Evolutionary conservation across 1,140 invertebrate species (phyloP).

Genomic region (Pachypeltis micranthus): DNA sequence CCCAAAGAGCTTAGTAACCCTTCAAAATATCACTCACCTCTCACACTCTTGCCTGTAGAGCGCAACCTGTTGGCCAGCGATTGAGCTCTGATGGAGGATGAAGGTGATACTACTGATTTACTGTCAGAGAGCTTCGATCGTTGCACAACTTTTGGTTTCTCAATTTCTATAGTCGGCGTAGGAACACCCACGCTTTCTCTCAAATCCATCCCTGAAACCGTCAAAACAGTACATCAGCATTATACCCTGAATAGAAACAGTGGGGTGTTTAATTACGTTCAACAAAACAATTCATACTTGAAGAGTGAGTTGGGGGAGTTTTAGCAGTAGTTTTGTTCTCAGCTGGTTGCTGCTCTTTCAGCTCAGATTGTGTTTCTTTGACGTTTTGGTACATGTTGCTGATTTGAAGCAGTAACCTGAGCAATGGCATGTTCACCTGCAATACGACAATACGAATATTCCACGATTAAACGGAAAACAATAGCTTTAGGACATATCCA

Average conservation of each 20-base stretch:
- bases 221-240: no score
- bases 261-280: neutral
- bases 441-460: no score
- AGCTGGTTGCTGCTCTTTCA: conserved; percentile 54
- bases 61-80: conserved; percentile 75
- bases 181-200: conserved; percentile 16
- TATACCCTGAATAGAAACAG: no score
- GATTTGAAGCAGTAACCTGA: conserved; percentile 88
- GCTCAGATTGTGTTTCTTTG: conserved; percentile 81
- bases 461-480: no score
- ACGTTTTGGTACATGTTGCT: conserved; percentile 96
- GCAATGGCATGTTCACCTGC: conserved; percentile 84
- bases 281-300: conserved; percentile 5
- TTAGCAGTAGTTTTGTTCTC: conserved; percentile 20
- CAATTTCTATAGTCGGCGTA: conserved; percentile 21
- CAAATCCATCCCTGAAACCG: conserved; percentile 16
- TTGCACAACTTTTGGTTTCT: conserved; percentile 35
- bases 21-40: conserved; percentile 38
- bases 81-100: conserved; percentile 56
- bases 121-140: conserved; percentile 13
- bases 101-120: conserved; percentile 40
- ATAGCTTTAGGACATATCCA: no score
- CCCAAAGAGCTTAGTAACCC: no score
- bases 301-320: conserved; percentile 21
- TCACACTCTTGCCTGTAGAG: conserved; percentile 70